Percentiles rank a stretch among this genome's conserved stretches.
Conservation (phyloP, 2,113 vertebrate species). For the Parotia lawesii region DNA sequence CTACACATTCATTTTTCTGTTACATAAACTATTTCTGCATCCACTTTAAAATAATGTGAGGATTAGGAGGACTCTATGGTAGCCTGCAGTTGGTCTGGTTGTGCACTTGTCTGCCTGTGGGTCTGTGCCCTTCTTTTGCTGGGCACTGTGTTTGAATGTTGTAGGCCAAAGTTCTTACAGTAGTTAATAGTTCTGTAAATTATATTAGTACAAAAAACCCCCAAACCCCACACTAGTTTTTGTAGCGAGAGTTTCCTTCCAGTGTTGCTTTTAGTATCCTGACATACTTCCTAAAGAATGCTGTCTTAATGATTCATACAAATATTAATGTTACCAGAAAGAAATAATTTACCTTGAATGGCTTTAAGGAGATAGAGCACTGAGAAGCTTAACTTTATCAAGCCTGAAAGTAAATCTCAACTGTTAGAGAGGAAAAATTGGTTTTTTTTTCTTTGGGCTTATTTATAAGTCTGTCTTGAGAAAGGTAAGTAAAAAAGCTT, state of each 20-base stretch:
- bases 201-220: background rate
- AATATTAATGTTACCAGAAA: background rate
- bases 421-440: background rate
- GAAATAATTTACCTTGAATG: background rate
- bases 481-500: background rate
- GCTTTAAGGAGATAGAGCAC: background rate
- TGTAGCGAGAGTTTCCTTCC: background rate
- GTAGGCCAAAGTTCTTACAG: background rate
- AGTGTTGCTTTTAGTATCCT: background rate
- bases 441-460: background rate
- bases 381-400: background rate
- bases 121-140: background rate
- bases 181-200: background rate
- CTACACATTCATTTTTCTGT: background rate
- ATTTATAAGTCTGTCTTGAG: background rate
- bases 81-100: background rate
- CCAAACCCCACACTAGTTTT: background rate
- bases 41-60: background rate
- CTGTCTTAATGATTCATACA: background rate
- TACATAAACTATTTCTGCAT: background rate
- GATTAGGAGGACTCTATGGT: background rate
- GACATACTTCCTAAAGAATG: background rate
- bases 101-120: background rate
- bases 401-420: background rate
- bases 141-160: background rate